Evolutionary conservation across 1,140 invertebrate genomes (phyloP).

Genomic region (Odontomachus brunneus): DNA sequence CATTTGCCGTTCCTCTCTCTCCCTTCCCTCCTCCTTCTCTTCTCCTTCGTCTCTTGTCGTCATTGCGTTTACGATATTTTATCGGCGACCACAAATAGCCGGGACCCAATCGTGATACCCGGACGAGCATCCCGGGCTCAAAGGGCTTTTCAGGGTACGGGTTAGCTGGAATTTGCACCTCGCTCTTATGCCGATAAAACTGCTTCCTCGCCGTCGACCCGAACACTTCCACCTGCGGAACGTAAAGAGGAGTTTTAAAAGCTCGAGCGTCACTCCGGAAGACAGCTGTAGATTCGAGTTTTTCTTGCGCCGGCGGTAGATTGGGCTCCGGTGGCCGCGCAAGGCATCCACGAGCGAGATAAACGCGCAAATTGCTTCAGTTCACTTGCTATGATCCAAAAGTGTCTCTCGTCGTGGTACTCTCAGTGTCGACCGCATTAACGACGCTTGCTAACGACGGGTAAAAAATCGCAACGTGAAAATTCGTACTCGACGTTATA

Average conservation of each 20-base stretch:
- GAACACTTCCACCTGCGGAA: constrained; percentile 1
- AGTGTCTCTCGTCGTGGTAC: neutral
- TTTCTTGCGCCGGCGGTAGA: constrained; percentile 28
- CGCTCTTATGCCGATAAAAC: constrained; percentile 47
- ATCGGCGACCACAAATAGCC: constrained; percentile 59
- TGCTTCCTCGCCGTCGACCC: constrained; percentile 52
- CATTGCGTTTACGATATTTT: constrained; percentile 66
- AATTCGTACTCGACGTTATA: neutral
- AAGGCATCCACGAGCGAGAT: constrained; percentile 9
- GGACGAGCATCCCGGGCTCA: constrained; percentile 52
- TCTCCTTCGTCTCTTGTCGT: neutral
- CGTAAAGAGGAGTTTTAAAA: constrained; percentile 56
- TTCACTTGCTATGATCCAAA: constrained; percentile 29
- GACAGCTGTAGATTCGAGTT: constrained; percentile 6
- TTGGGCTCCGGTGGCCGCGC: constrained; percentile 15
- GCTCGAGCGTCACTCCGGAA: constrained; percentile 39
- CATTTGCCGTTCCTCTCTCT: constrained; percentile 43
- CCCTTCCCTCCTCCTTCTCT: too few species aligned
- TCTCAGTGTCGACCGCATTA: constrained; percentile 5
- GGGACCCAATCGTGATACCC: constrained; percentile 41
- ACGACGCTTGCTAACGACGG: neutral
- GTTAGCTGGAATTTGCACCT: constrained; percentile 66
- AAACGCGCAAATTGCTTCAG: constrained; percentile 34
- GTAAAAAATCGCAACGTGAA: constrained; percentile 11
- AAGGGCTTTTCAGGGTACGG: constrained; percentile 45